Conservation (phyloP, 1,140 invertebrate genomes). For the Hormaphis cornu region DNA sequence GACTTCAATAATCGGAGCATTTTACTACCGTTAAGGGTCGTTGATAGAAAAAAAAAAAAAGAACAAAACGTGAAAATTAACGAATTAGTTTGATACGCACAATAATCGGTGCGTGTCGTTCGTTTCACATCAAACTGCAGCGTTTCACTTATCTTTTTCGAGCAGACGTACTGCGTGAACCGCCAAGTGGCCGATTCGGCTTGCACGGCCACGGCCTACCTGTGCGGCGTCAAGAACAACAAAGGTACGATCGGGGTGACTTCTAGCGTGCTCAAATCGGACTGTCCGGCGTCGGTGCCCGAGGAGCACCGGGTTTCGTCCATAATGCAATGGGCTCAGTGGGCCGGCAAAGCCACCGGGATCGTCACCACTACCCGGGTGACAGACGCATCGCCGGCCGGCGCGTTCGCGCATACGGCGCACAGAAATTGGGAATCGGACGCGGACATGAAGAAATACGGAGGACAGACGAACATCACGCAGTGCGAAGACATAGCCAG, state of each 20-base stretch:
- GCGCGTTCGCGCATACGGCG: constrained; percentile 68
- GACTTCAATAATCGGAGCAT: too few relatives aligned
- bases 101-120: too few relatives aligned
- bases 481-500: constrained; percentile 45
- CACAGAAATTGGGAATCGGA: constrained; percentile 71
- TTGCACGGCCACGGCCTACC: constrained; percentile 69
- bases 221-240: constrained; percentile 75
- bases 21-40: too few relatives aligned
- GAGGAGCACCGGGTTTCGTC: constrained; percentile 53
- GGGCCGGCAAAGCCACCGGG: constrained; percentile 62
- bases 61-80: too few relatives aligned
- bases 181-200: constrained; percentile 73
- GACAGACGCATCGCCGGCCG: constrained; percentile 83
- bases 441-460: constrained; percentile 42
- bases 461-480: constrained; percentile 22
- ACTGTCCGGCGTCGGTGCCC: constrained; percentile 50
- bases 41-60: too few relatives aligned
- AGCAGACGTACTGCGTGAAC: constrained; percentile 75
- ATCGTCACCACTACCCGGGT: constrained; percentile 57
- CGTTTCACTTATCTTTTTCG: neutral
- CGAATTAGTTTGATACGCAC: too few relatives aligned
- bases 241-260: constrained; percentile 59
- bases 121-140: neutral
- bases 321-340: constrained; percentile 62
- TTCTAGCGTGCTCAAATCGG: constrained; percentile 49